Evolutionary conservation across 1,140 invertebrate species (phyloP).

Genomic region (Penaeus chinensis): DNA sequence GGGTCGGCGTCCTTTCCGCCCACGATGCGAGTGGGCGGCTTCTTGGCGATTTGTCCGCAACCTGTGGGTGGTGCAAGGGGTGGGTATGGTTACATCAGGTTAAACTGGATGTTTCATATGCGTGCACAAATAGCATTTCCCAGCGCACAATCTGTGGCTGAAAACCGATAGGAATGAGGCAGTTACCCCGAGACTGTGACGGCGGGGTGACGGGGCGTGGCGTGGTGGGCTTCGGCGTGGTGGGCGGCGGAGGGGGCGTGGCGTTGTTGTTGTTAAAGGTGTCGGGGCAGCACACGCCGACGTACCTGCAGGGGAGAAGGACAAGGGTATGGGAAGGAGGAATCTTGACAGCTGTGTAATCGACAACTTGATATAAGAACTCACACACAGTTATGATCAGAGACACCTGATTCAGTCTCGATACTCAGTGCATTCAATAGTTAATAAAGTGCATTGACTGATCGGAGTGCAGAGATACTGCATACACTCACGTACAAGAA

Average conservation of each 20-base stretch:
- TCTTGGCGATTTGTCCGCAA: conserved; percentile 37
- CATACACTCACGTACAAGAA: too few species aligned
- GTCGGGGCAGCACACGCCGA: conserved; percentile 55
- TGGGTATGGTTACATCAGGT: neutral
- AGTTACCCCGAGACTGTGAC: conserved; percentile 31
- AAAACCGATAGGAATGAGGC: neutral
- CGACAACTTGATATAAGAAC: neutral
- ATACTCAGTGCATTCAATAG: too few species aligned
- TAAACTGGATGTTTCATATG: neutral
- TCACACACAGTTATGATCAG: neutral
- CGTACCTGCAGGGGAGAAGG: conserved; percentile 38
- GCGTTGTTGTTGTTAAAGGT: conserved; percentile 31
- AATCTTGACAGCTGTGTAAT: neutral
- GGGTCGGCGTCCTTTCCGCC: conserved; percentile 76
- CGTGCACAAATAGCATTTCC: neutral
- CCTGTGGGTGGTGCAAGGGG: conserved; percentile 18
- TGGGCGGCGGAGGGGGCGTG: conserved; percentile 32
- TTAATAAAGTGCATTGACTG: too few species aligned
- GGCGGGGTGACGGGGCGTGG: conserved; percentile 8
- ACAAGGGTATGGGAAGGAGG: neutral
- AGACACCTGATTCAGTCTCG: too few species aligned
- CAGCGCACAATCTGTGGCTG: neutral
- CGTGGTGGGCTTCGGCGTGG: conserved; percentile 53
- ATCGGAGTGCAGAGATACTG: too few species aligned
- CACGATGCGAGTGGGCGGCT: conserved; percentile 69